phyloP scores from a whole-genome alignment of 2,113 vertebrate genomes.

The Python bivittatus region DNA sequence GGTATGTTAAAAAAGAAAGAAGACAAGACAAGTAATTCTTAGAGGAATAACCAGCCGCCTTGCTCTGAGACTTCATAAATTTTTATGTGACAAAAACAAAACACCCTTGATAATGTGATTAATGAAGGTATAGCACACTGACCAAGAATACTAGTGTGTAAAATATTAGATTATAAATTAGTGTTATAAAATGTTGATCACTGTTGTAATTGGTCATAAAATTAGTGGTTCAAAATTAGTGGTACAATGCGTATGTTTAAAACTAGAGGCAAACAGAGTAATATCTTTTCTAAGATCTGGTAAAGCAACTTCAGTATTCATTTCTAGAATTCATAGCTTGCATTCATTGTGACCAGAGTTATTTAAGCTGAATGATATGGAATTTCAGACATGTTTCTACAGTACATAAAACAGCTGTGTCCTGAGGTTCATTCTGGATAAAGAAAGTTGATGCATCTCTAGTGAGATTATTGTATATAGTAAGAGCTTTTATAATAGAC shows the following conservation, averaged over 20 bases:
- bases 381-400: neutral
- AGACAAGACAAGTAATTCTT: neutral
- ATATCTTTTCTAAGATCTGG: conserved; percentile 3
- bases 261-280: neutral
- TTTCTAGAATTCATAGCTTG: neutral
- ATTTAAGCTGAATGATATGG: neutral
- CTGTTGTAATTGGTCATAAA: conserved; percentile 2
- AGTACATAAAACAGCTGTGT: neutral
- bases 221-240: neutral
- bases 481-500: neutral
- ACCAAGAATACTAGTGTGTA: conserved; percentile 11
- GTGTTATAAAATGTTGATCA: neutral
- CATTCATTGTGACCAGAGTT: neutral
- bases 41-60: neutral
- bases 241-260: neutral
- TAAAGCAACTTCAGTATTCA: neutral
- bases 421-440: neutral
- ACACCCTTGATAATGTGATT: conserved; percentile 29
- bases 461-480: neutral
- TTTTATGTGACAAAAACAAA: conserved; percentile 35
- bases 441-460: neutral
- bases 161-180: neutral
- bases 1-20: conserved; percentile 12
- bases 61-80: conserved; percentile 24
- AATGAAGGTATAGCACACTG: conserved; percentile 15